phyloP scores from a whole-genome alignment of 2,113 vertebrate species.

The Cephalopholis sonnerati region DNA sequence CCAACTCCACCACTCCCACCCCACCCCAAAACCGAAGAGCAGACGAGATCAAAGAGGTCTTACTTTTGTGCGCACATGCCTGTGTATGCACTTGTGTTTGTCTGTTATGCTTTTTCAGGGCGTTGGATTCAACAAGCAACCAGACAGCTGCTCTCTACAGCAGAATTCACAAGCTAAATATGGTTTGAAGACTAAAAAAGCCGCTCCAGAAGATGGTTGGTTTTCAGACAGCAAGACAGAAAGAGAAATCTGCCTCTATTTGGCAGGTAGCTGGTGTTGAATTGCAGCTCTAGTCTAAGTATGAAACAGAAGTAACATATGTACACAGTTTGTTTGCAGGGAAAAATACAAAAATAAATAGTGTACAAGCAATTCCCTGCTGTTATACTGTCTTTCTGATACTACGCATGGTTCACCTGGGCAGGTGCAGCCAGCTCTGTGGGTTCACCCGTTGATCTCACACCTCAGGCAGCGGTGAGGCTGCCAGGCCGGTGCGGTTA shows the following conservation, averaged over 20 bases:
- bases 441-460: slow-evolving; percentile 24
- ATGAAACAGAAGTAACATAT: neutral
- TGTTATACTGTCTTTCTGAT: slow-evolving; percentile 8
- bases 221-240: neutral
- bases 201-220: neutral
- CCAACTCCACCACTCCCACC: slow-evolving; percentile 44
- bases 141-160: neutral
- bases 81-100: slow-evolving; percentile 43
- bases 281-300: neutral
- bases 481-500: slow-evolving; percentile 39
- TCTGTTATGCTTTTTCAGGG: neutral
- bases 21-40: slow-evolving; percentile 34
- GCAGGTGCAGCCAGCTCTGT: slow-evolving; percentile 46
- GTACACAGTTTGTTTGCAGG: neutral
- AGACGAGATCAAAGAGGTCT: slow-evolving; percentile 64
- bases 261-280: slow-evolving; percentile 1
- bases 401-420: slow-evolving; percentile 21
- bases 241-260: neutral
- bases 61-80: slow-evolving; percentile 45
- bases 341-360: neutral
- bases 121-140: slow-evolving; percentile 18
- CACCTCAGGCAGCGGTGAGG: slow-evolving; percentile 28
- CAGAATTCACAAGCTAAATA: neutral
- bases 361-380: neutral
- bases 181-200: neutral